Percentiles rank a stretch among this genome's conserved stretches.
These are phyloP conservation scores for Crotalus adamanteus DNA, from an alignment of 2,797 vertebrate genomes.

Conservation along the genomic window DNA sequence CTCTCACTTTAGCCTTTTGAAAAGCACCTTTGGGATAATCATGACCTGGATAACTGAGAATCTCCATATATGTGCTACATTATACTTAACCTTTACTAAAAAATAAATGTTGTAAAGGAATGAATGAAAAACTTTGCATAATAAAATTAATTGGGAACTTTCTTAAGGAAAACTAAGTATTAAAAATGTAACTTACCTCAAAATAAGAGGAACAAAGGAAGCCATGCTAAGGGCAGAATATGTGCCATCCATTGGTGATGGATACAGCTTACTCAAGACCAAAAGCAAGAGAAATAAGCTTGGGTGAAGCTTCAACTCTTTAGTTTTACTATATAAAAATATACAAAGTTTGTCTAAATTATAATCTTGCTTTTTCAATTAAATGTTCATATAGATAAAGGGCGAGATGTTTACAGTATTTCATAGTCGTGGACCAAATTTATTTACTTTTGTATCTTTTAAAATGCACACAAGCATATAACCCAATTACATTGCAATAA, in stretches of 20 bases:
- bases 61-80: not conserved
- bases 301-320: conserved; percentile 82
- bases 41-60: not conserved
- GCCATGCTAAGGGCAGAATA: conserved; percentile 84
- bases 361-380: not conserved
- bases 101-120: not conserved
- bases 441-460: not conserved
- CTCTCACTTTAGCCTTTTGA: not conserved
- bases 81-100: not conserved
- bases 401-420: not conserved
- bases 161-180: not conserved
- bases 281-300: conserved; percentile 90
- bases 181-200: conserved; percentile 75
- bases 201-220: conserved; percentile 87
- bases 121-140: not conserved
- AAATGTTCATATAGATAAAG: not conserved
- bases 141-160: not conserved
- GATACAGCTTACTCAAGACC: conserved; percentile 91
- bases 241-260: conserved; percentile 93
- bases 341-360: conserved; percentile 24
- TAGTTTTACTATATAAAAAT: conserved; percentile 61
- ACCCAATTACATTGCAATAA: not conserved
- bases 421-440: not conserved
- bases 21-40: not conserved
- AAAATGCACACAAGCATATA: not conserved